Evolutionary conservation across 2,113 vertebrate genomes (phyloP), one percentile per base, ranked within the genome.

Genomic region (Xiphorhynchus elegans): DNA sequence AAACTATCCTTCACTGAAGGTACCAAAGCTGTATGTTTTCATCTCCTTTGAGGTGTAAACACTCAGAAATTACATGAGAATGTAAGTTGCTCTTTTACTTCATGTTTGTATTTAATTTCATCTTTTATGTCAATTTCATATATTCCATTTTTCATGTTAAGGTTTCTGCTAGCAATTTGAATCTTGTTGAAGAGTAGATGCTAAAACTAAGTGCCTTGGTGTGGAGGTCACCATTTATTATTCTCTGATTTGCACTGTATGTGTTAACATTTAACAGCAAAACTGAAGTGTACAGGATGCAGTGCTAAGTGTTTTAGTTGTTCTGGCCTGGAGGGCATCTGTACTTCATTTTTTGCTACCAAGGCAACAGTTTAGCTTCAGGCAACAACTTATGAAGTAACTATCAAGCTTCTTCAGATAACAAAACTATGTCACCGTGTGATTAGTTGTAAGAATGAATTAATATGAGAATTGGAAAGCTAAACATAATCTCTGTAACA

Each of bases 361-460:
- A 86, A 96, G 77, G 75, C 76, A 96, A 81, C 77, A 87, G n/a
- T 82, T 94, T 88, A 95, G 66, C 92, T 96, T 95, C 63, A 89
- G 84, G 82, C 68, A 93, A 58, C 35, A 53, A 72, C 49, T 72
- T 59, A 84, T 68, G 79, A 94, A 95, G 60, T 94, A 79, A 86
- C 56, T 87, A 94, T 97, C 82, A 94, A 92, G 58, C 58, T 93
- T 89, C 76, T 93, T 56, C 44, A 93, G 91, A 96, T 95, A 73
- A 92, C 53, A 33, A 79, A 96, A 93, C 11, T 64, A 25, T 89
- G 53, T 96, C 68, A 93, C 44, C 14, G 49, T 95, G 29, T 85
- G 84, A 95, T 91, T 96, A 93, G 68, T 67, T 97, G 64, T 85
- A 74, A 95, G 82, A 93, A 62, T 75, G 11, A 93, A 91, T 96